phyloP scores from a whole-genome alignment of 2,888 invertebrate species.

The Scaptomyza caliginosa region DNA sequence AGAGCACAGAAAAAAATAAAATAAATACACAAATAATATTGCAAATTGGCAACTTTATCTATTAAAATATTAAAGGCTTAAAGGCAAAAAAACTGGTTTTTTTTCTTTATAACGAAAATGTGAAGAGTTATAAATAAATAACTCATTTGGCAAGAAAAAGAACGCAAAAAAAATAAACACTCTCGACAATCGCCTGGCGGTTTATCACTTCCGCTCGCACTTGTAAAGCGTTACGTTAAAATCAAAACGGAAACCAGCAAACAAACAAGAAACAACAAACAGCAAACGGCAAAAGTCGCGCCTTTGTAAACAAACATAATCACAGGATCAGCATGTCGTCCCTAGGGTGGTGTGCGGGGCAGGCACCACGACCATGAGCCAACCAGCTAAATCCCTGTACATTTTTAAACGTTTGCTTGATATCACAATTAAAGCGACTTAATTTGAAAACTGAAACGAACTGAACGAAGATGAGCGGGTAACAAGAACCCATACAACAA shows the following conservation, averaged over 20 bases:
- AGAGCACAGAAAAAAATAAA: background rate
- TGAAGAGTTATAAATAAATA: background rate
- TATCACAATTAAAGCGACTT: constrained; percentile 81
- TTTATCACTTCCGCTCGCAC: constrained; percentile 37
- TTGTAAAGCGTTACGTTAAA: constrained; percentile 33
- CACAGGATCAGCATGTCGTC: constrained; percentile 66
- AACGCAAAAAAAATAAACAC: background rate
- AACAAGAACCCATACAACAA: constrained; percentile 35
- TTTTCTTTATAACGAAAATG: constrained; percentile 16
- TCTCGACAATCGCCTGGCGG: constrained; percentile 21
- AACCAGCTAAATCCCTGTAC: constrained; percentile 56
- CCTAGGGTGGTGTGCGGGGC: constrained; percentile 3
- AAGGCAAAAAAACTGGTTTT: too few species aligned
- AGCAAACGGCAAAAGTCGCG: constrained; percentile 74
- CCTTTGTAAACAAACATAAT: constrained; percentile 76
- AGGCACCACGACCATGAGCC: constrained; percentile 8
- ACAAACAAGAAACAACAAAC: constrained; percentile 60
- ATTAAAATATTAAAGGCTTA: constrained; percentile 5
- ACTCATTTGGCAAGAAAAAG: constrained; percentile 6
- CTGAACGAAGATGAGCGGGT: constrained; percentile 38
- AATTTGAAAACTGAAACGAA: constrained; percentile 77
- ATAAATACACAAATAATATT: background rate
- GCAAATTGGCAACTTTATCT: constrained; percentile 1
- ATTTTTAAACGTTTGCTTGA: constrained; percentile 74
- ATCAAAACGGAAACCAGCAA: constrained; percentile 62